These are phyloP conservation scores for Cyrtodaria siliqua DNA, from an alignment of 2,888 invertebrate species.

Conservation along the genomic window DNA sequence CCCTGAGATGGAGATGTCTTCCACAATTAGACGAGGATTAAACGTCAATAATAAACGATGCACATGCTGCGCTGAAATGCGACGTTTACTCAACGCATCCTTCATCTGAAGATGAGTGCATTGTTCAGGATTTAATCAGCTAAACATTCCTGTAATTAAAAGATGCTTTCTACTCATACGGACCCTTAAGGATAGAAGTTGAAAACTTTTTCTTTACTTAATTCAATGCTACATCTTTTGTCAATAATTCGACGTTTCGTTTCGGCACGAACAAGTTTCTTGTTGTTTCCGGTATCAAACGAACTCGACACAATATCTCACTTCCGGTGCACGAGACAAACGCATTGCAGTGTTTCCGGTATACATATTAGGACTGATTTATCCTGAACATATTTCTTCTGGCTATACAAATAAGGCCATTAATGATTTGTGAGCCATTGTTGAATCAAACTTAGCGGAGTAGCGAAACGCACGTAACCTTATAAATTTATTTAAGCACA, in stretches of 20 bases:
- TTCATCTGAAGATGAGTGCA: slow-evolving; percentile 1
- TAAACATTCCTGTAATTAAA: slow-evolving; percentile 9
- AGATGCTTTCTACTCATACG: background rate
- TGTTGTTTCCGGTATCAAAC: slow-evolving; percentile 26
- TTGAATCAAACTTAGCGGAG: no score
- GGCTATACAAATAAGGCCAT: slow-evolving; percentile 4
- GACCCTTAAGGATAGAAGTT: background rate
- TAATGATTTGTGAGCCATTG: no score
- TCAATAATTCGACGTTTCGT: slow-evolving; percentile 4
- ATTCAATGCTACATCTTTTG: background rate
- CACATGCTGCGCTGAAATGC: no score
- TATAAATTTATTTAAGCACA: no score
- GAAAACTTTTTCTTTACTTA: slow-evolving; percentile 2
- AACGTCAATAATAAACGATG: no score
- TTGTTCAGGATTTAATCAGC: slow-evolving; percentile 1
- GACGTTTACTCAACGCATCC: no score
- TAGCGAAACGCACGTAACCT: no score
- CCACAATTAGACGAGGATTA: no score
- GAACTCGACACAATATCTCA: slow-evolving; percentile 48
- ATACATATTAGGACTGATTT: slow-evolving; percentile 36
- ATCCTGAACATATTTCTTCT: slow-evolving; percentile 8
- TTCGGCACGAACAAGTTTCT: slow-evolving; percentile 1
- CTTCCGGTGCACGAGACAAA: slow-evolving; percentile 61
- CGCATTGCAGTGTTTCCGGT: slow-evolving; percentile 56
- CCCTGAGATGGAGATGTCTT: no score